Conservation (phyloP, 2,797 vertebrate species). For the Neoniphon sammara region DNA sequence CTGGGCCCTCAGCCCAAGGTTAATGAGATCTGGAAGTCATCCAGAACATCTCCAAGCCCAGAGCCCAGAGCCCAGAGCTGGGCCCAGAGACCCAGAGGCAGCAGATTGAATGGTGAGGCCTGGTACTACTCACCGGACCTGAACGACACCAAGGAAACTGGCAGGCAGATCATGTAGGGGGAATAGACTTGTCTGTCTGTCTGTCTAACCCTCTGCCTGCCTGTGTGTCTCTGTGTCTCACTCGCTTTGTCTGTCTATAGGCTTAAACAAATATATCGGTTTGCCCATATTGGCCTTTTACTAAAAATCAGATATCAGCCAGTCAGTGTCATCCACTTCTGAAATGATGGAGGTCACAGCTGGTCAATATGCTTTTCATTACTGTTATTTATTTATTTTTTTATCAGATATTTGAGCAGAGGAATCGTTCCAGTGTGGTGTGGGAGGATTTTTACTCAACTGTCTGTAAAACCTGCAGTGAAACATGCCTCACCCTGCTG, state of each 20-base stretch:
- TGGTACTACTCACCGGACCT: conserved; percentile 63
- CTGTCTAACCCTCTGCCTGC: conserved; percentile 5
- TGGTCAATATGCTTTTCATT: too few species aligned
- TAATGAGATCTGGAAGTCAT: conserved; percentile 80
- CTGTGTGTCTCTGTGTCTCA: conserved; percentile 6
- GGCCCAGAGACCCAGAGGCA: conserved; percentile 56
- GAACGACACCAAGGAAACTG: conserved; percentile 57
- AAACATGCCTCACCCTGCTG: too few species aligned
- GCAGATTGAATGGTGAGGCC: conserved; percentile 57
- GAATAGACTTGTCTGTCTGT: conserved; percentile 41
- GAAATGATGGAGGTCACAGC: too few species aligned
- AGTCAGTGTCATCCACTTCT: too few species aligned
- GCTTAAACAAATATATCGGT: not conserved
- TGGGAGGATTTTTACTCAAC: too few species aligned
- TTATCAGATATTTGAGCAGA: too few species aligned
- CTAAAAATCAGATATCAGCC: too few species aligned
- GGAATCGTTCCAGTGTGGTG: too few species aligned
- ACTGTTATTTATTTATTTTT: too few species aligned
- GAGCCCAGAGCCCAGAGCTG: conserved; percentile 41
- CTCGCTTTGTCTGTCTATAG: not conserved
- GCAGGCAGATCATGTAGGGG: conserved; percentile 39
- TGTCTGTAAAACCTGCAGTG: too few species aligned
- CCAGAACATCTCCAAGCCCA: conserved; percentile 71
- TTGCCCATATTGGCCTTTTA: not conserved
- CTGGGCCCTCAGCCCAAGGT: conserved; percentile 73